Base-by-base conservation (phyloP, 2,113 vertebrate species). In the Triplophysa tibetana region DNA sequence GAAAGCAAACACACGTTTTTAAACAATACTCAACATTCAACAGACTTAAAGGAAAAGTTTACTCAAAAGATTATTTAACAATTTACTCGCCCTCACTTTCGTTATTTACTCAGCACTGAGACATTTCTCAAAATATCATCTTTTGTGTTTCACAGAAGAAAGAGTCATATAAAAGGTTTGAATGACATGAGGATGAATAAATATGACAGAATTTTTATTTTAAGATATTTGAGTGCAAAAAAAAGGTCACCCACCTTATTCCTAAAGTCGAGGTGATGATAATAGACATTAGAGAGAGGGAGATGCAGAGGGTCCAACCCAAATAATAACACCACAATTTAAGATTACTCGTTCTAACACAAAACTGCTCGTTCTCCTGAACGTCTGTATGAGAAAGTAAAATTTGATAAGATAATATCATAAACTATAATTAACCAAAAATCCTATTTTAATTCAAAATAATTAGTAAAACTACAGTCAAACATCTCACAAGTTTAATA, bases 281-380 rank as follows among this genome's bases (percentile, higher is more conserved):
- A 13, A 89, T 74, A 69, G 88, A 92, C 80, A 33, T 81, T n/a
- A 93, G 0, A 24, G 85, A 87, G 26, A 89, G 8, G 12, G 84
- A 66, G 41, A 90, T 65, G 80, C 93, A 95, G 1, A 93, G 3
- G 3, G 21, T 16, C 94, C 93, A 95, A 4, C 87, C 88, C 12
- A 86, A 1, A 29, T 66, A 87, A 43, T 64, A 70, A 68, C 83
- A 81, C 89, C 90, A 90, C 7, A 13, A 70, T 1, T 68, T 88
- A 10, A 68, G 19, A 38, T 41, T 50, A 10, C 54, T 58, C 10
- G 6, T 41, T 62, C 45, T n/a, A n/a, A 21, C 45, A 41, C 43
- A 79, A 50, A 38, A 16, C 23, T 45, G n/a, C 9, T 16, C 52
- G 11, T 38, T 72, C 29, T 70, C 63, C 2, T 2, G 2, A n/a